Evolutionary conservation across 2,797 vertebrate species (phyloP), one percentile per base, ranked within the genome.

Genomic region (Coregonus suidteri): DNA sequence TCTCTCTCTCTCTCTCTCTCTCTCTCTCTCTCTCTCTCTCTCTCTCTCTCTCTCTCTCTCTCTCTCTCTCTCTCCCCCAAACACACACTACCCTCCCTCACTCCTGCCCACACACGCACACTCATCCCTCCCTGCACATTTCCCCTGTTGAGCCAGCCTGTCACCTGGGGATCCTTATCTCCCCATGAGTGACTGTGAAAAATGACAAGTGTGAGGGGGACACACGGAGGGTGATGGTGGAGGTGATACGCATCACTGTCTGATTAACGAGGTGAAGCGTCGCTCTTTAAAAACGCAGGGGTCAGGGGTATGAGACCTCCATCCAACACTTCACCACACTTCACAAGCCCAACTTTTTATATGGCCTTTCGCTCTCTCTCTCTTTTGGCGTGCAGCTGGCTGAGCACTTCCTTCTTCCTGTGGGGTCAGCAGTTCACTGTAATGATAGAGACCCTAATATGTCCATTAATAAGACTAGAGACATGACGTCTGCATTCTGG

Each of bases 371-470:
- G 52, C 30, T 78, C 66, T 71, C 68, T 73, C 54, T 76, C 72
- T 30, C 51, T 84, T 80, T 82, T 86, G 89, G 82, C 82, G 3
- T 77, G 87, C 86, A 91, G 88, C 86, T 90, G 88, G 89, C 84
- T 18, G 70, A 88, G 88, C 80, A 91, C 88, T 92, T 92, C 89
- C 88, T 25, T 91, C 88, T 87, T 85, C 75, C 81, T 18, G 82
- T 81, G 82, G 88, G 92, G 92, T 93, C 93, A 94, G 14, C 81
- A 88, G 93, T 93, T 93, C 91, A 90, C 79, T 54, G 81, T 85
- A 90, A 86, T 91, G 92, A 93, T 89, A 90, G 90, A 92, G 90
- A 92, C 88, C 84, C 81, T 86, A 86, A 87, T 82, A 86, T 64
- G 20, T 62, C 84, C 85, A 88, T 88, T 88, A 89, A 88, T 86